Base-by-base conservation (phyloP, 1,140 invertebrate genomes). In the Dufourea novaeangliae region DNA sequence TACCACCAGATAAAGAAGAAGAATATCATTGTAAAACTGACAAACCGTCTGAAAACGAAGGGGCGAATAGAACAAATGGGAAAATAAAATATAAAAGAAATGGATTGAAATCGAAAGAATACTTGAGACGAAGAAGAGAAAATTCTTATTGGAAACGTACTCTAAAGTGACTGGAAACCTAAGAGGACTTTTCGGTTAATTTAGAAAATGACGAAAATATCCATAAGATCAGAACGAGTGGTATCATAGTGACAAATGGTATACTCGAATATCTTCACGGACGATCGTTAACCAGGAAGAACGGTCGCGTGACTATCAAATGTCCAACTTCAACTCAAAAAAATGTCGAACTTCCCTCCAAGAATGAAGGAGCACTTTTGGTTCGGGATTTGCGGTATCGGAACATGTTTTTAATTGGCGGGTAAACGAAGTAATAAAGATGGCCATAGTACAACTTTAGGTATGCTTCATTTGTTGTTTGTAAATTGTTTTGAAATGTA, bases 251-350 rank as follows among this genome's bases (percentile, higher is more conserved):
- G 46, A 22, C n/a, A 44, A 78, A 71, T 64, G 39, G 39, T 41
- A 69, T 37, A 7, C 39, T 25, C 17, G 27, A 25, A n/a, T 75
- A 79, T 79, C 72, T 79, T n/a, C 4, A 44, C 20, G 27, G 68
- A 46, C 25, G 37, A 44, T 74, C 44, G 25, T 79, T 67, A 67
- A 7, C 17, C 41, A 14, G 62, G 41, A 44, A 39, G 27, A 59
- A 66, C 34, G 46, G 22, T 79, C 25, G 70, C 56, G 63, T 74
- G 75, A 71, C 67, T 78, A 71, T 78, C 75, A 50, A 68, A 67
- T 79, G 56, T 62, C 34, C 44, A 59, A 64, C 50, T 66, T 71
- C 27, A 61, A 54, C 54, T 57, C 25, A 41, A 78, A 78, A 37
- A 62, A 67, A 17, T 74, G 14, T n/a, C 29, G 52, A 57, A 66